Base-by-base conservation (phyloP, 2,888 invertebrate species). In the Meiosimyza platycephala region DNA sequence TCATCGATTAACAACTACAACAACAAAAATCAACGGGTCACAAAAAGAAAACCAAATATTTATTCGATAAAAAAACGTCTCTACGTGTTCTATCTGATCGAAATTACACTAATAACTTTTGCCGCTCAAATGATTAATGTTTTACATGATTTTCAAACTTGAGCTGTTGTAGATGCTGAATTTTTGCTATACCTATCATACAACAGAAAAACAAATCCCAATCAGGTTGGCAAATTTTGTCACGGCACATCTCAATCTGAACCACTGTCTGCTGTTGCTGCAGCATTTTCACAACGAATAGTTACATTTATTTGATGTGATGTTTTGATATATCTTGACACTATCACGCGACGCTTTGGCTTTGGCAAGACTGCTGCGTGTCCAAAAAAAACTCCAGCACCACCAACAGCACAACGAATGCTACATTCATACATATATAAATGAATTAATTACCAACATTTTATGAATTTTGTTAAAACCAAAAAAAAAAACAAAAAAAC, bases 241-340 rank as follows among this genome's bases (percentile, higher is more conserved):
- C 9, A 3, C 1, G 12, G 50, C 33, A 12, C 22, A 28, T 50
- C 18, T 64, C 18, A 50, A 7, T 47, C 5, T 59, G n/a, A 40
- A 7, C 18, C 59, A 16, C 33, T 54, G 11, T 22, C 51, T 54
- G 66, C 47, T 54, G 16, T 66, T 52, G 63, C 55, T 52, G 68
- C 57, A 60, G 81, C 77, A 74, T 79, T 81, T 82, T 83, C 81
- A 83, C 40, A 40, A 40, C 40, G 40, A 40, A 40, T 40, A 9
- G 40, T 40, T 9, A 84, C 83, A 83, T 85, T 85, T 86, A 84
- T 85, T 86, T 85, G 86, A 85, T 85, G 85, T 85, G 85, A 85
- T 86, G 84, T 86, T 86, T 85, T 86, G 86, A 86, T 86, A 86
- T 85, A 83, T 84, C 80, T 84, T 86, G 86, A 86, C 86, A 86